Evolutionary conservation across 2,797 vertebrate genomes (phyloP), one percentile per base, ranked within the genome.

Genomic region (Acanthis flammea): DNA sequence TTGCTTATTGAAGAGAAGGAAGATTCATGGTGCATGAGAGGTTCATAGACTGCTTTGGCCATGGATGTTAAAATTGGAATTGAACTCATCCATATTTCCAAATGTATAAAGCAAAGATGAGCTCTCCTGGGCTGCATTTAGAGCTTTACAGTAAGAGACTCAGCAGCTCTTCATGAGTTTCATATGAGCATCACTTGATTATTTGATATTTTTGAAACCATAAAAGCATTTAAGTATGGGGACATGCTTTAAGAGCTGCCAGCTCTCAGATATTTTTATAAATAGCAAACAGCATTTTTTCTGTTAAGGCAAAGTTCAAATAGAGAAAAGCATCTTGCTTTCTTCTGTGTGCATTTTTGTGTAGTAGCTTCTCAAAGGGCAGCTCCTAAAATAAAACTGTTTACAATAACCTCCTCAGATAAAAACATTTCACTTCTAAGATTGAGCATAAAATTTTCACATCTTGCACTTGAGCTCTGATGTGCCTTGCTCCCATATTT

Each of bases 301-400:
- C 47, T 88, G 31, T 41, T 41, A 47, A 76, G 83, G 51, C 54
- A 51, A 80, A 92, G 73, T 62, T 90, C 82, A 83, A 54, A 58
- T 5, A 61, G 54, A 86, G 47, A 62, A 78, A 78, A 92, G 37
- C 55, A 60, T 55, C 47, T 55, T 92, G 15, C 21, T 70, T 92
- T 76, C 39, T 80, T 77, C 63, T 58, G 13, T 28, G 10, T 80
- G 42, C 14, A 2, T 87, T 95, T 94, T 67, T 77, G 30, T 92
- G 37, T 25, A 58, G 84, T 51, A 72, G 87, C 51, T 80, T 93
- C 54, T 96, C 48, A 91, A 88, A 94, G 82, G 78, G 75, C 80
- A 81, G 23, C 42, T 94, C 24, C 85, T 86, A 88, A 95, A 96
- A 95, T 77, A 93, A 93, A 85, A 72, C 66, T 89, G 62, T 88